Conservation (phyloP, 2,888 invertebrate species). For the Tromatobia lineatoria region DNA sequence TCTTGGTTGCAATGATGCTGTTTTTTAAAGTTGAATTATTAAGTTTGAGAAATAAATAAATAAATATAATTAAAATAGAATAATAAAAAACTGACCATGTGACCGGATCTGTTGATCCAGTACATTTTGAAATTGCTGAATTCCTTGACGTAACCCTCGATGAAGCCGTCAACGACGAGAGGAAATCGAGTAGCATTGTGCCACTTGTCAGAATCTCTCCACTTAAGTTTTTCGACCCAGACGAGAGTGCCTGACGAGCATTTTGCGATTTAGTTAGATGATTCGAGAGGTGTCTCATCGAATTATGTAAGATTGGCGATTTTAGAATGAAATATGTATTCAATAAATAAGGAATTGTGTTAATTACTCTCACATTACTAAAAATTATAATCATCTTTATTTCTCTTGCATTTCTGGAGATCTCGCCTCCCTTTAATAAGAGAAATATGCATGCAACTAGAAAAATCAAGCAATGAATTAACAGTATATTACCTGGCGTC, state of each 20-base stretch:
- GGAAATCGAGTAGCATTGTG: conserved; percentile 86
- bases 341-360: not conserved
- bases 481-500: conserved; percentile 89
- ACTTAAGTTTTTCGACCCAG: conserved; percentile 91
- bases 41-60: not conserved
- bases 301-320: too few species aligned
- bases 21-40: not conserved
- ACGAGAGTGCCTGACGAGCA: conserved; percentile 88
- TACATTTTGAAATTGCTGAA: conserved; percentile 91
- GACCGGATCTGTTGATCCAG: conserved; percentile 93
- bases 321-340: not conserved
- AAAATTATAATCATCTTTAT: too few species aligned
- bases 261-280: not conserved
- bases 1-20: too few species aligned
- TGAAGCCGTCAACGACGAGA: conserved; percentile 87
- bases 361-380: too few species aligned
- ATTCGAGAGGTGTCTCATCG: not conserved
- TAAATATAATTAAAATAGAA: not conserved
- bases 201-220: conserved; percentile 89
- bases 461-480: conserved; percentile 49
- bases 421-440: not conserved
- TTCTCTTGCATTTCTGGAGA: too few species aligned
- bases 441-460: not conserved
- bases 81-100: conserved; percentile 89
- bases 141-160: conserved; percentile 91